Evolutionary conservation across 2,113 vertebrate species (phyloP), one percentile per base, ranked within the genome.

Genomic region (Hiodon alosoides): DNA sequence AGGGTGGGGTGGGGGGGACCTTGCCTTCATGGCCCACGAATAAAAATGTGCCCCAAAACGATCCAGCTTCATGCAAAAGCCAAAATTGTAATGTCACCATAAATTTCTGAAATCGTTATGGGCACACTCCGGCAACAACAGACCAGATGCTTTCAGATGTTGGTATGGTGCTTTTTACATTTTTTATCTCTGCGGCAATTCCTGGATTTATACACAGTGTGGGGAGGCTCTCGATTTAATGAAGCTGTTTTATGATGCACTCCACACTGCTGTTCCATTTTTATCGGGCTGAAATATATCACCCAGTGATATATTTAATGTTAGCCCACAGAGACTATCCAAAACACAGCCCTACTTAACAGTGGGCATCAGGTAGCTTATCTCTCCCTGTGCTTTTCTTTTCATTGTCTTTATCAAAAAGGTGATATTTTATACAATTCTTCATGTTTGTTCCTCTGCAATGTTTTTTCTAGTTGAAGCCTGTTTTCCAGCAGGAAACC

Each of bases 1-100:
- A 31, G 31, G 31, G 31, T 31, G 82, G 71, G 83, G 84, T 78
- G 86, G 79, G 85, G 82, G 10, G 46, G 46, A 17, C 65, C 65
- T 48, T 67, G 77, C 47, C 81, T 71, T 55, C 46, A 78, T 78
- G 81, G 81, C 85, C 79, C 82, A 74, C 77, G 81, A 83, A 85
- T 83, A 85, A 85, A 84, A 78, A 87, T 79, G 81, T 31, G 31
- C 77, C 84, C 83, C 85, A 72, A 73, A 79, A 81, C 78, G 74
- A 77, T 78, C 11, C 75, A 73, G 76, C 60, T 55, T 52, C 7
- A 7, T 17, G 73, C 54, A 13, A 0, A 13, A 80, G 83, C 83
- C 87, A 83, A 77, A 75, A 74, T 73, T 76, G 81, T 80, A 86
- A 89, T 81, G 85, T 84, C 83, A 84, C 86, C 74, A 86, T 87